A percentile compares a stretch with the other conserved stretches of the same genome.
Evolutionary conservation across 2,113 vertebrate genomes (phyloP).

Genomic region (Cyanoramphus novaezelandiae): DNA sequence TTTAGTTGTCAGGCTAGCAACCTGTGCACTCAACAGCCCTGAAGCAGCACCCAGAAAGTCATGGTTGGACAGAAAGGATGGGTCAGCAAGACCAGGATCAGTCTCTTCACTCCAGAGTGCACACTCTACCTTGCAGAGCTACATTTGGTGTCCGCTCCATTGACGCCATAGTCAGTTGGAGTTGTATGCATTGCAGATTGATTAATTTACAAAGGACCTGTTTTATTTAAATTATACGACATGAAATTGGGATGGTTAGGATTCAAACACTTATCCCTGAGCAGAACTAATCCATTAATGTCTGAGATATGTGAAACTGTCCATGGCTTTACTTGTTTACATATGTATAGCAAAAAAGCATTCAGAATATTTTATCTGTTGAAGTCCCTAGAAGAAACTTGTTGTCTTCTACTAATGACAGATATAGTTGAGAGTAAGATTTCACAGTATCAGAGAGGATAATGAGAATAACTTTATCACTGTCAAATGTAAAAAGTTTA

Average conservation of each 20-base stretch:
- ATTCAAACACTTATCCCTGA: background rate
- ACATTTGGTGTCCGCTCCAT: background rate
- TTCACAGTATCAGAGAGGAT: background rate
- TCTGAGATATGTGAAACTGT: background rate
- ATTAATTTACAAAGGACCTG: slow-evolving; percentile 15
- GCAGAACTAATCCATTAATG: background rate
- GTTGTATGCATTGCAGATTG: background rate
- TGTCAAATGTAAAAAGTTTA: background rate
- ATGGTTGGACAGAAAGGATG: background rate
- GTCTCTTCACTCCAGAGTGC: fast-evolving
- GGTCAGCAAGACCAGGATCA: background rate
- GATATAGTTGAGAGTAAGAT: background rate
- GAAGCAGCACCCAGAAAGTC: background rate
- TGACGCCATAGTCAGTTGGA: background rate
- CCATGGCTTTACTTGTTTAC: background rate
- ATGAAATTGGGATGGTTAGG: background rate
- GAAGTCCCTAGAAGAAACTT: background rate
- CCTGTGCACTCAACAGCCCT: too few species aligned
- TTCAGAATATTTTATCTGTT: background rate
- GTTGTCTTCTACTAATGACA: background rate
- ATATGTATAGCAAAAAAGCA: background rate
- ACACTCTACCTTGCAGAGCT: background rate
- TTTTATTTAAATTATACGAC: background rate
- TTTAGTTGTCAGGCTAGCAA: background rate
- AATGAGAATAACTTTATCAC: background rate